Percentiles rank a stretch among this genome's conserved stretches.
These are phyloP conservation scores for Prunella strophiata DNA, from an alignment of 2,797 vertebrate species.

Conservation along the genomic window DNA sequence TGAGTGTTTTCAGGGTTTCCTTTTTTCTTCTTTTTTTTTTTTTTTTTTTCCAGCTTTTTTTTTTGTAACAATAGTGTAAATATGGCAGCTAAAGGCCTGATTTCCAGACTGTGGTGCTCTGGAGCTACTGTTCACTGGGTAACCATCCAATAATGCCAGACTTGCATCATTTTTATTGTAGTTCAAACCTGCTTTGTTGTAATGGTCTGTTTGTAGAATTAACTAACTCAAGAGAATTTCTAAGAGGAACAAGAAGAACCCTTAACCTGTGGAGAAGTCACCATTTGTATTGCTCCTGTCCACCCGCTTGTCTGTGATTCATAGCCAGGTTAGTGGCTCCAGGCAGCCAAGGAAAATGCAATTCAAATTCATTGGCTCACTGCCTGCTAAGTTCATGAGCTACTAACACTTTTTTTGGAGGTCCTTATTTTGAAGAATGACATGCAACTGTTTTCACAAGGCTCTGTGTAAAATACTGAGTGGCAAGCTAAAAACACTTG, in stretches of 20 bases:
- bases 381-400: not conserved
- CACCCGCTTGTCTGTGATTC: not conserved
- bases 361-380: not conserved
- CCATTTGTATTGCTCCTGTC: not conserved
- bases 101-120: slow-evolving; percentile 57
- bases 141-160: slow-evolving; percentile 57
- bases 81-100: slow-evolving; percentile 72
- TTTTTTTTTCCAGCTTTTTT: not conserved
- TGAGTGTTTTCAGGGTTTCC: slow-evolving; percentile 37
- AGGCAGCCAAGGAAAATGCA: not conserved
- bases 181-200: slow-evolving; percentile 65
- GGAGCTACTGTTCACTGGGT: slow-evolving; percentile 61
- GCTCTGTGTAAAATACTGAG: not conserved
- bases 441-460: not conserved
- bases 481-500: not conserved
- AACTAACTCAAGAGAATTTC: slow-evolving; percentile 40
- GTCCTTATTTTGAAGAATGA: not conserved
- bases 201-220: slow-evolving; percentile 68
- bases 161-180: slow-evolving; percentile 70
- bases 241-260: slow-evolving; percentile 51
- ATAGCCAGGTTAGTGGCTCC: not conserved
- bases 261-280: not conserved
- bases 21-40: not conserved
- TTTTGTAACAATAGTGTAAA: slow-evolving; percentile 73
- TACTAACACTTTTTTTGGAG: not conserved